Base-by-base conservation (phyloP, 2,113 vertebrate species). In the Brachyhypopomus occidentalis region DNA sequence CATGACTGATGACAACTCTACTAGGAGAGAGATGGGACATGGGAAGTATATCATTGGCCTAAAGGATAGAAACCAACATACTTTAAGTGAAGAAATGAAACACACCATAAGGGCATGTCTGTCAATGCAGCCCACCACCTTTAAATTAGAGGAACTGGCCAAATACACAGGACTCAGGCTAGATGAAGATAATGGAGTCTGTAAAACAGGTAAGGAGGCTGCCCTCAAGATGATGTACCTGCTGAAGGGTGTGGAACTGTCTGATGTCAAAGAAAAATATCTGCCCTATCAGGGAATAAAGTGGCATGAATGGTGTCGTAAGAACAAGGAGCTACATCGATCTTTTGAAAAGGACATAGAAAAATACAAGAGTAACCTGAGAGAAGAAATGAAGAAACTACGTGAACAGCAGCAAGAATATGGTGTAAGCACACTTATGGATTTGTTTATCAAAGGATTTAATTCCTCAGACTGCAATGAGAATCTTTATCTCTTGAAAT, bases 401-500 rank as follows among this genome's bases (percentile, higher is more conserved):
- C 87, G 93, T 62, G 0, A n/a, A 0, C 30, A 91, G 12, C 95
- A 95, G 48, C 5, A 2, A 0, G 0, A 19, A 0, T 52, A 62
- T 45, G 1, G 22, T 27, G 6, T 78, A 67, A 75, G 0, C 16
- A 9, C 19, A 17, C 88, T 90, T 27, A 76, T 80, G 85, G 80
- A 64, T 16, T 12, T n/a, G 17, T 88, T 90, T 27, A 76, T 80
- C 23, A 1, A 72, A 75, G 75, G 78, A 52, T 83, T 94, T 27
- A 64, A 64, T 4, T 83, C 36, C n/a, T n/a, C n/a, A n/a, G n/a
- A n/a, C n/a, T n/a, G n/a, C 52, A 86, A 81, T 2, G 80, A 75
- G 1, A 91, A 81, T 79, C 20, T 76, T 0, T 94, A 88, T 83
- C 95, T 94, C 82, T 79, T 94, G 0, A 91, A 92, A 71, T 94